phyloP scores from a whole-genome alignment of 2,888 invertebrate species.

The Halocaridina rubra region DNA sequence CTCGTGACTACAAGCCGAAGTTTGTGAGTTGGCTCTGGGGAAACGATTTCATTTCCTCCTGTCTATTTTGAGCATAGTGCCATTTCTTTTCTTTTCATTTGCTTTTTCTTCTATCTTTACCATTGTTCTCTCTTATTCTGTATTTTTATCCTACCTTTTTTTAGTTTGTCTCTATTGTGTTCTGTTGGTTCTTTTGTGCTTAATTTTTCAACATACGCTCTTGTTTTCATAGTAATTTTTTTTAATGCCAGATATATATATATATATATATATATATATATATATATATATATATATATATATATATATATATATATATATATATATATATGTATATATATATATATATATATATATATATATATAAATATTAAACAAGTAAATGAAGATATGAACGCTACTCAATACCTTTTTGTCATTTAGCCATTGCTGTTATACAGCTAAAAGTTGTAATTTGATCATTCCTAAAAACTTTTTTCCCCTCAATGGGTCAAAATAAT shows the following conservation, averaged over 20 bases:
- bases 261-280: too few species aligned
- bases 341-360: neutral
- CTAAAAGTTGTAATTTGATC: too few species aligned
- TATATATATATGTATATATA: neutral
- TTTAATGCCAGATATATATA: too few species aligned
- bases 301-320: neutral
- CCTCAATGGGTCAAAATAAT: neutral
- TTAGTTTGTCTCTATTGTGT: constrained; percentile 15
- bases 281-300: neutral
- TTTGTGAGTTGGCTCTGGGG: neutral
- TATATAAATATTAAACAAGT: neutral
- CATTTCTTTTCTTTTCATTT: constrained; percentile 4
- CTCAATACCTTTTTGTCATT: too few species aligned
- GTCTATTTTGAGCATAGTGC: constrained; percentile 16
- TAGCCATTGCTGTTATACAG: too few species aligned
- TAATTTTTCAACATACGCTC: too few species aligned
- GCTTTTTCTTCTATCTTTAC: neutral
- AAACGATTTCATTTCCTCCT: constrained; percentile 31
- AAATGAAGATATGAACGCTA: too few species aligned
- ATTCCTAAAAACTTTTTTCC: too few species aligned
- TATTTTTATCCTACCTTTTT: constrained; percentile 15
- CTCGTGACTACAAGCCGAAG: neutral
- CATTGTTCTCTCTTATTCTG: constrained; percentile 22
- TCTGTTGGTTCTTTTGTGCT: too few species aligned
- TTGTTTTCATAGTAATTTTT: too few species aligned